Base-by-base conservation (phyloP, 2,888 invertebrate species). In the Halictus ligatus region DNA sequence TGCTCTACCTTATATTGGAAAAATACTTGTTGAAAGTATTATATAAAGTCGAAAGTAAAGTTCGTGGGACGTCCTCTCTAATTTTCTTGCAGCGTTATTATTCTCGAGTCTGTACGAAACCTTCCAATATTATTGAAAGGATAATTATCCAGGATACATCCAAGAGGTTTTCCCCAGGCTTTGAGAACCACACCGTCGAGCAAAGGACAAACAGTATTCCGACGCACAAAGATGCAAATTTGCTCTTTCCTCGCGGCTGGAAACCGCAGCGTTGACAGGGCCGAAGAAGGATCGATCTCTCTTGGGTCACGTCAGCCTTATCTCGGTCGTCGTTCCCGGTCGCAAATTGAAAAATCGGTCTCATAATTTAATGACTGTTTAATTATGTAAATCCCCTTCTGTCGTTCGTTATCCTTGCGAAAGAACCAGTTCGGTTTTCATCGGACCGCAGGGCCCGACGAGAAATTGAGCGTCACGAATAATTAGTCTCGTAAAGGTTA, bases 401-500 rank as follows among this genome's bases (percentile, higher is more conserved):
- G 76, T 64, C 43, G 54, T 77, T 50, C 67, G 74, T 69, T 71
- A 80, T 35, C 43, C 43, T 81, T 77, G 76, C 85, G 85, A 86
- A 81, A 79, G 85, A 86, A 79, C 85, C 81, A 85, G 85, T 84
- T 81, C 60, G 78, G 78, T 75, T 72, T 72, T 29, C 75, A 75
- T 75, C 77, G 77, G 50, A 75, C 54, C 15, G 54, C 75, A 64
- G 40, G 74, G 64, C 2, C 71, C 73, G 46, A 78, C 29, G 69
- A 25, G 73, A 67, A 78, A 50, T 73, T 76, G 13, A 75, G 58
- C 78, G 71, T 78, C 76, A 72, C 86, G 84, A 87, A 74, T 84
- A 81, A 86, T 87, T 87, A 79, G 69, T 86, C 76, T 40, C 54
- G 71, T 60, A 86, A 86, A 83, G 86, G 81, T 81, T 84, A 84